Percentiles rank a stretch among this genome's conserved stretches.
These are phyloP conservation scores for Pseudomugil tenellus DNA, from an alignment of 2,797 vertebrate genomes.

Conservation along the genomic window DNA sequence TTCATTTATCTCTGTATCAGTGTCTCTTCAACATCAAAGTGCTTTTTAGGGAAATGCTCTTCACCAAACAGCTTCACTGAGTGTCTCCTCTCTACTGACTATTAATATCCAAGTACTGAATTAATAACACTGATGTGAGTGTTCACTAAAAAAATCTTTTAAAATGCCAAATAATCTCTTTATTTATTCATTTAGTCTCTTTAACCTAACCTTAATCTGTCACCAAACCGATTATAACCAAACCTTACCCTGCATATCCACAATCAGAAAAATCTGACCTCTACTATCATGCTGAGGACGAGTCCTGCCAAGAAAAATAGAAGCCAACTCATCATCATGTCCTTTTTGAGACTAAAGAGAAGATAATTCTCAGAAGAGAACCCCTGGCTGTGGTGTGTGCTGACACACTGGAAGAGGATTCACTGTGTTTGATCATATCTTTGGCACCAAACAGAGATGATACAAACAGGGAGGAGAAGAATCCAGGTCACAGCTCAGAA, in stretches of 20 bases:
- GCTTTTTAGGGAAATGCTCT: slow-evolving; percentile 25
- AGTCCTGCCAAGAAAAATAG: slow-evolving; percentile 23
- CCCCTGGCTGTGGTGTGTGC: slow-evolving; percentile 47
- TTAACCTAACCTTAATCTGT: too few species aligned
- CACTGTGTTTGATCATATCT: slow-evolving; percentile 71
- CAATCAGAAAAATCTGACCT: slow-evolving; percentile 21
- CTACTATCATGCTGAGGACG: slow-evolving; percentile 34
- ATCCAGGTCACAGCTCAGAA: slow-evolving; percentile 73
- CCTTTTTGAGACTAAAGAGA: slow-evolving; percentile 42
- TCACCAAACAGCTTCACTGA: slow-evolving; percentile 18
- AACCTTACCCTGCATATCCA: slow-evolving; percentile 12
- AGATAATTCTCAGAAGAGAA: slow-evolving; percentile 44
- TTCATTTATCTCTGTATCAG: slow-evolving; percentile 12
- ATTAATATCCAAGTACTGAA: slow-evolving; percentile 17
- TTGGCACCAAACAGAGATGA: slow-evolving; percentile 58
- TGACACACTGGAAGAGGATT: slow-evolving; percentile 62
- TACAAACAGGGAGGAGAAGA: slow-evolving; percentile 65
- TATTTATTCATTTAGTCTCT: neutral
- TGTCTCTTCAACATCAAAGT: slow-evolving; percentile 22
- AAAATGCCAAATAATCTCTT: slow-evolving; percentile 4
- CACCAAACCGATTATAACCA: too few species aligned
- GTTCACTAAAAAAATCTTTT: slow-evolving; percentile 3
- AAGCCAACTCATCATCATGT: slow-evolving; percentile 45
- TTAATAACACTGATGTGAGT: slow-evolving; percentile 8
- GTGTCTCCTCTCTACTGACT: slow-evolving; percentile 21